Conservation (phyloP, 2,113 vertebrate genomes). For the Hydropotes inermis region DNA sequence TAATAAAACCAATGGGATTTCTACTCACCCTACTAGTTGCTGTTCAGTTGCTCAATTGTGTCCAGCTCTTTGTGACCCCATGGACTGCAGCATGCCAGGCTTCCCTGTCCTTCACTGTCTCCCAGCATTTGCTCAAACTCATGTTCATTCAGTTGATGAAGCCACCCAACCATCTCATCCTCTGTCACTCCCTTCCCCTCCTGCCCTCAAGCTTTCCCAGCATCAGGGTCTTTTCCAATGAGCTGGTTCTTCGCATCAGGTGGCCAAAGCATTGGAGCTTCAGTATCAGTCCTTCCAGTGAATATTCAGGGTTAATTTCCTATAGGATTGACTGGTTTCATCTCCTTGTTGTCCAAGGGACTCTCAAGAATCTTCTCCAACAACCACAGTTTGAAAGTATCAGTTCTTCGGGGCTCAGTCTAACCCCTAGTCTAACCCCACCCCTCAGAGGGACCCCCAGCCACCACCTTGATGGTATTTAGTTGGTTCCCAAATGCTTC, state of each 20-base stretch:
- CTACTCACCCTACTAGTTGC: not conserved
- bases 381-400: not conserved
- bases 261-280: not conserved
- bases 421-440: not conserved
- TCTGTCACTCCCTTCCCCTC: not conserved
- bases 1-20: not conserved
- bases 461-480: not conserved
- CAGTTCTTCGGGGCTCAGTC: not conserved
- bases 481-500: not conserved
- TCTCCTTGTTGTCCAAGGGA: not conserved
- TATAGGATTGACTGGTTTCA: not conserved
- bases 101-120: not conserved
- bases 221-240: not conserved
- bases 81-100: not conserved
- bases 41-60: not conserved
- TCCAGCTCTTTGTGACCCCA: not conserved
- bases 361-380: not conserved
- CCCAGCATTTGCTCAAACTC: not conserved
- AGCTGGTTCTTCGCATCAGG: not conserved
- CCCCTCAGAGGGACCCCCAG: not conserved
- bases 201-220: not conserved
- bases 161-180: not conserved
- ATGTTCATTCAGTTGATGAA: not conserved
- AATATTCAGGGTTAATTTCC: not conserved
- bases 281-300: not conserved